Evolutionary conservation across 2,888 invertebrate species (phyloP).

Genomic region (Sylvicola fuscatus): DNA sequence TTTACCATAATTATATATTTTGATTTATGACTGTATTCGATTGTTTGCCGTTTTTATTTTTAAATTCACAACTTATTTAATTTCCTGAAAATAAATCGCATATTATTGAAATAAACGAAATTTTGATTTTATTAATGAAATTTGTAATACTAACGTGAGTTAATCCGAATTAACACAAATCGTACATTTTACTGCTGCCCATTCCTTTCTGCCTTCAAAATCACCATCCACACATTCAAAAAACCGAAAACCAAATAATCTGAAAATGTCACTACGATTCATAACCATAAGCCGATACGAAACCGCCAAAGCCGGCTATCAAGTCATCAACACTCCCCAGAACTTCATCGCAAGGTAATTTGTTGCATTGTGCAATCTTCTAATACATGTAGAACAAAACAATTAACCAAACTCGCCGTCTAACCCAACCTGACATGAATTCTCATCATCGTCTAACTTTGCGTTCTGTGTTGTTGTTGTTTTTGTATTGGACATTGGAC

Average conservation of each 20-base stretch:
- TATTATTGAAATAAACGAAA: no score
- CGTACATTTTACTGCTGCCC: conserved; percentile 2
- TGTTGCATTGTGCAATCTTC: conserved; percentile 12
- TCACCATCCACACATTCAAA: neutral
- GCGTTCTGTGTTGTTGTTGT: neutral
- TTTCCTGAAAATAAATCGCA: no score
- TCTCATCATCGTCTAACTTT: neutral
- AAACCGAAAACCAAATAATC: conserved; percentile 1
- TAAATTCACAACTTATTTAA: no score
- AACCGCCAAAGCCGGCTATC: conserved; percentile 91
- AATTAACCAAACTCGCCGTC: neutral
- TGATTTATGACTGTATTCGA: no score
- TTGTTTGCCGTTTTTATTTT: no score
- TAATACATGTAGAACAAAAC: neutral
- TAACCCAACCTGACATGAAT: neutral
- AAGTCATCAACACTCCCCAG: conserved; percentile 88
- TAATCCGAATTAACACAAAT: no score
- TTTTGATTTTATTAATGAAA: no score
- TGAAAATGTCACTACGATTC: no score
- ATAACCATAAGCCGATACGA: conserved; percentile 54
- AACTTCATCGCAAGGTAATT: conserved; percentile 84
- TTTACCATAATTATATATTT: no score
- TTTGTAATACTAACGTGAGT: no score
- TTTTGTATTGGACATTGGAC: no score
- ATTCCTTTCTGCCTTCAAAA: neutral